A percentile compares a stretch with the other conserved stretches of the same genome.
Evolutionary conservation across 1,140 invertebrate species (phyloP).

Genomic region (Scaptomyza montana): DNA sequence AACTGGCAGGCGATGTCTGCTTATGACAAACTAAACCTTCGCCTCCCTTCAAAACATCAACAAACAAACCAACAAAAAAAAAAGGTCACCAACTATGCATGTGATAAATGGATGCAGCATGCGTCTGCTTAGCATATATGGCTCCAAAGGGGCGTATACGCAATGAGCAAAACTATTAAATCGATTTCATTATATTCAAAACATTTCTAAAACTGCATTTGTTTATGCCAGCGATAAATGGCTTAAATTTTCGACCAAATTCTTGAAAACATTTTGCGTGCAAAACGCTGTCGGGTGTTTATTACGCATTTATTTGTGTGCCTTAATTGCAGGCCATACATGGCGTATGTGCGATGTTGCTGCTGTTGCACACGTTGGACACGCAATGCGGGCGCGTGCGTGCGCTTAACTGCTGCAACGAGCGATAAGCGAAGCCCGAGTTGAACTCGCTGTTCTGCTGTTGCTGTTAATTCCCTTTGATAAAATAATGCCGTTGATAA

Average conservation of each 20-base stretch:
- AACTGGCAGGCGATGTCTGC: conserved; percentile 60
- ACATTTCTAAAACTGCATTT: not conserved
- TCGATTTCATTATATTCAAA: conserved; percentile 7
- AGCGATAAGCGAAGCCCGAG: conserved; percentile 55
- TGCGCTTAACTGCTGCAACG: conserved; percentile 73
- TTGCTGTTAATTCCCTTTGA: conserved; percentile 74
- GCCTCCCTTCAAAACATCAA: not conserved
- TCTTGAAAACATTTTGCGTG: not conserved
- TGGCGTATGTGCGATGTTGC: conserved; percentile 52
- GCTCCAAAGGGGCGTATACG: conserved; percentile 41
- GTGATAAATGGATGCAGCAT: conserved; percentile 58
- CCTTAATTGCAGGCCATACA: conserved; percentile 61
- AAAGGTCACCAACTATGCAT: conserved; percentile 32
- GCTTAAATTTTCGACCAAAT: conserved; percentile 26
- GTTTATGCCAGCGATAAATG: not conserved
- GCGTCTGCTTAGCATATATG: conserved; percentile 41
- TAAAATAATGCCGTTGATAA: conserved; percentile 80
- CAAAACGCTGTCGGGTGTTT: not conserved
- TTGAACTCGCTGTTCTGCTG: conserved; percentile 21
- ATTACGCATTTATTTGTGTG: conserved; percentile 1
- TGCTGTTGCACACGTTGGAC: conserved; percentile 44
- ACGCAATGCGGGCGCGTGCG: conserved; percentile 76
- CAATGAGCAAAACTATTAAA: conserved; percentile 7
- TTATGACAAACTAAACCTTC: conserved; percentile 70
- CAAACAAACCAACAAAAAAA: conserved; percentile 21